Conservation (phyloP, 1,140 invertebrate species). For the Neoseiulus cucumeris region DNA sequence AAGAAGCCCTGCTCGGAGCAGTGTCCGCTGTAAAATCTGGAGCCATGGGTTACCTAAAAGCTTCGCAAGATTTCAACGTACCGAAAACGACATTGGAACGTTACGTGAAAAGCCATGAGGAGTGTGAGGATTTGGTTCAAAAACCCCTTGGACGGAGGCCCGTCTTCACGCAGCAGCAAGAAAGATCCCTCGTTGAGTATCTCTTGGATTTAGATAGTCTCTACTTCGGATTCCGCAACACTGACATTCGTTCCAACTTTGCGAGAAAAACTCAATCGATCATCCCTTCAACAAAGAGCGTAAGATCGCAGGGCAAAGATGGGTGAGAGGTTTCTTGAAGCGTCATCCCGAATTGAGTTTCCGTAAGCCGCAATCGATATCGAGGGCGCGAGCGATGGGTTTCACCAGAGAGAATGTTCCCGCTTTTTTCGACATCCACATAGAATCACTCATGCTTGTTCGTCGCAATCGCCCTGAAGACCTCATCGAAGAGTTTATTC, state of each 20-base stretch:
- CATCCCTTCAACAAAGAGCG: background rate
- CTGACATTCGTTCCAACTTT: background rate
- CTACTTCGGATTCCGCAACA: background rate
- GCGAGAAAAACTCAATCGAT: background rate
- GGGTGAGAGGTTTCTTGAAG: background rate
- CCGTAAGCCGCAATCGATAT: background rate
- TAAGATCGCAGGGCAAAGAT: background rate
- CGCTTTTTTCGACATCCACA: conserved; percentile 15
- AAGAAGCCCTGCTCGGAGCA: too few relatives aligned
- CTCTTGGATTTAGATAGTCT: background rate
- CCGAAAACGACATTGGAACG: too few relatives aligned
- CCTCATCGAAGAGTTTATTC: too few relatives aligned
- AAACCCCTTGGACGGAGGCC: background rate
- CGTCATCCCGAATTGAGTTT: background rate
- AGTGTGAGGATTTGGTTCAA: too few relatives aligned
- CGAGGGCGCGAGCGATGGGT: background rate
- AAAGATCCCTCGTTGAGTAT: background rate
- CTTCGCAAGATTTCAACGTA: too few relatives aligned
- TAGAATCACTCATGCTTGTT: too few relatives aligned
- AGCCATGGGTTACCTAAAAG: too few relatives aligned
- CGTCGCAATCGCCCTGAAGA: too few relatives aligned
- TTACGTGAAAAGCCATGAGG: too few relatives aligned
- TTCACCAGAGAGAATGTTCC: conserved; percentile 14
- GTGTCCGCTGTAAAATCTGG: too few relatives aligned
- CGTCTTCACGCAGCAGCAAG: background rate